Conservation (phyloP, 1,140 invertebrate species). For the Vanessa tameamea region DNA sequence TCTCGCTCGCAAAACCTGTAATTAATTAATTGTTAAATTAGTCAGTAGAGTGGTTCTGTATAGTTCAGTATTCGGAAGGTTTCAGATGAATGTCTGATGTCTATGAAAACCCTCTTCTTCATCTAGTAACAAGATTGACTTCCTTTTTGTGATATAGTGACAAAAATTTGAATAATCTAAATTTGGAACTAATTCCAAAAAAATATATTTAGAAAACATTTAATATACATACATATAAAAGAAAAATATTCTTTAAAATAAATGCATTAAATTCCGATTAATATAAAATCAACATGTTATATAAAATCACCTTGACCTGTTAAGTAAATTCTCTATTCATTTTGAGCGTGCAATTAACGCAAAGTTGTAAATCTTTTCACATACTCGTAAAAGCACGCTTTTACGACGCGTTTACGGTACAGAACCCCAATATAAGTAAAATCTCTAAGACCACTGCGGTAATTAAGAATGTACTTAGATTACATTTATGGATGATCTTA, state of each 20-base stretch:
- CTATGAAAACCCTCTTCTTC: constrained; percentile 69
- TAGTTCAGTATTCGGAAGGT: constrained; percentile 50
- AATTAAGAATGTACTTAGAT: constrained; percentile 39
- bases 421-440: constrained; percentile 37
- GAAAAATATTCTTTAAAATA: background rate
- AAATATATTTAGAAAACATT: too few relatives aligned
- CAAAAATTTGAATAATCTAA: too few relatives aligned
- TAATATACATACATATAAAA: background rate
- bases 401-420: constrained; percentile 43
- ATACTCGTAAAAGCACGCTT: constrained; percentile 37
- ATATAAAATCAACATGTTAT: background rate
- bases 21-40: constrained; percentile 58
- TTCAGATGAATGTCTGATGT: constrained; percentile 52
- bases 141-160: constrained; percentile 53
- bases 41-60: constrained; percentile 65
- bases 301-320: constrained; percentile 16
- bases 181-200: too few relatives aligned
- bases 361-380: constrained; percentile 40
- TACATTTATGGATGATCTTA: constrained; percentile 30
- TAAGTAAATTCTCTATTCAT: constrained; percentile 15
- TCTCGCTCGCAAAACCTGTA: constrained; percentile 60
- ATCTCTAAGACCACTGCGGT: constrained; percentile 37
- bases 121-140: constrained; percentile 72
- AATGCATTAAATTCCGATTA: background rate
- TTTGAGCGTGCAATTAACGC: constrained; percentile 32